Evolutionary conservation across 2,888 invertebrate species (phyloP).

Genomic region (Lysandra bellargus): DNA sequence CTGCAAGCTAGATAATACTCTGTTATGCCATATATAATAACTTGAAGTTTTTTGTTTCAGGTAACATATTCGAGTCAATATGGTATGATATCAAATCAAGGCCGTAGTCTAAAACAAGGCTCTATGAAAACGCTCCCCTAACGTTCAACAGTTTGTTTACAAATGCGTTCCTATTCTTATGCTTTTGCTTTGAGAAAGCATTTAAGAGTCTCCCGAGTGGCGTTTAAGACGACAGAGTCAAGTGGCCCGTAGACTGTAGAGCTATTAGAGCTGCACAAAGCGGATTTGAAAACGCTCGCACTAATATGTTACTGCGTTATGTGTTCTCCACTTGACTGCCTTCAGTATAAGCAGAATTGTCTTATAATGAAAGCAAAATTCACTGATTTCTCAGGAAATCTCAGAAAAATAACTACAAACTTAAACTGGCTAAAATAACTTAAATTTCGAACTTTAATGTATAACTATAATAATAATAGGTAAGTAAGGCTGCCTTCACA

Average conservation of each 20-base stretch:
- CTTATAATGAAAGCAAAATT: no score
- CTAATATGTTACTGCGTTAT: neutral
- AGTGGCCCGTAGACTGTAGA: conserved; percentile 1
- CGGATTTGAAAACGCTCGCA: conserved; percentile 16
- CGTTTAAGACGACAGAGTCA: conserved; percentile 25
- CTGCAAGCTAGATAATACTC: no score
- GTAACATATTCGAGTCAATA: no score
- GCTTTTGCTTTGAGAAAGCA: conserved; percentile 6
- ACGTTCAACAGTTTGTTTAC: conserved; percentile 16
- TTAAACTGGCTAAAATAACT: no score
- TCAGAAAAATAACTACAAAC: no score
- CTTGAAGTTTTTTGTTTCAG: no score
- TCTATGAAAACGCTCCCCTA: neutral
- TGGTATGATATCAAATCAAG: neutral
- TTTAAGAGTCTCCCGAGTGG: conserved; percentile 12
- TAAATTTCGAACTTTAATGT: no score
- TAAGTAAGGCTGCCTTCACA: no score
- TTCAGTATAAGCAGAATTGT: neutral
- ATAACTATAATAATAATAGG: no score
- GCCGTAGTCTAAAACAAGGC: neutral
- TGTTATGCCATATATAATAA: no score
- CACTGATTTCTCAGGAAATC: no score
- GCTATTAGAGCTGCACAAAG: conserved; percentile 21
- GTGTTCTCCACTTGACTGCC: neutral
- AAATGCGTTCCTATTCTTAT: neutral